phyloP scores from a whole-genome alignment of 2,888 invertebrate genomes.

The Colletes collaris region DNA sequence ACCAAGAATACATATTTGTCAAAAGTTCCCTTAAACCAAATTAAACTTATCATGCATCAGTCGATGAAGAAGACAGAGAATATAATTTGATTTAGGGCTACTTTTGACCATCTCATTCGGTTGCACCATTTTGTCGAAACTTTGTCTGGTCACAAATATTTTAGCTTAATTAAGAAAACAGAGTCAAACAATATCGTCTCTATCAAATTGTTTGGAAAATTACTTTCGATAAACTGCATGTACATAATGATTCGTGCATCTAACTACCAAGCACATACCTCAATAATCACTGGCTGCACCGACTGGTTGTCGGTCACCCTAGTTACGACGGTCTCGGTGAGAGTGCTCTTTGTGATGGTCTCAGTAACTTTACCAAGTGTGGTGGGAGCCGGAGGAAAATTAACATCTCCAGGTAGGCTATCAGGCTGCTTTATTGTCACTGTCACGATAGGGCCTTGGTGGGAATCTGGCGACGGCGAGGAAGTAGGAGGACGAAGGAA shows the following conservation, averaged over 20 bases:
- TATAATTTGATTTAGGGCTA: too few species aligned
- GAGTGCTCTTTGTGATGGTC: conserved; percentile 97
- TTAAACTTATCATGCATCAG: too few species aligned
- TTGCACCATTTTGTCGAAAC: not conserved
- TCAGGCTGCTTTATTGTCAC: conserved; percentile 92
- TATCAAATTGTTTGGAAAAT: conserved; percentile 3
- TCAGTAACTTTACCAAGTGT: conserved; percentile 95
- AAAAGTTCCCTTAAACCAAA: not conserved
- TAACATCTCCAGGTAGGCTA: conserved; percentile 87
- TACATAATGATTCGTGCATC: conserved; percentile 56
- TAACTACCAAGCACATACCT: conserved; percentile 87
- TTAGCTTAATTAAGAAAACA: not conserved
- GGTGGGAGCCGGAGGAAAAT: conserved; percentile 92
- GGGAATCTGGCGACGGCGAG: conserved; percentile 82
- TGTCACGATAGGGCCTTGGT: conserved; percentile 87
- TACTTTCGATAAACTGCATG: conserved; percentile 18
- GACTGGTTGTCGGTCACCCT: conserved; percentile 96
- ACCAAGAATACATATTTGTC: too few species aligned
- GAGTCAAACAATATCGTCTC: conserved; percentile 9
- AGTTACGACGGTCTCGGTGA: conserved; percentile 97
- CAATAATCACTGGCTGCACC: conserved; percentile 92
- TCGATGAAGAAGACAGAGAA: too few species aligned
- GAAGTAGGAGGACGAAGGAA: conserved; percentile 87
- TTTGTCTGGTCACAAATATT: not conserved
- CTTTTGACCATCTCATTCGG: too few species aligned